Conservation (phyloP, 1,140 invertebrate species). For the Drosophila micromelanica region DNA sequence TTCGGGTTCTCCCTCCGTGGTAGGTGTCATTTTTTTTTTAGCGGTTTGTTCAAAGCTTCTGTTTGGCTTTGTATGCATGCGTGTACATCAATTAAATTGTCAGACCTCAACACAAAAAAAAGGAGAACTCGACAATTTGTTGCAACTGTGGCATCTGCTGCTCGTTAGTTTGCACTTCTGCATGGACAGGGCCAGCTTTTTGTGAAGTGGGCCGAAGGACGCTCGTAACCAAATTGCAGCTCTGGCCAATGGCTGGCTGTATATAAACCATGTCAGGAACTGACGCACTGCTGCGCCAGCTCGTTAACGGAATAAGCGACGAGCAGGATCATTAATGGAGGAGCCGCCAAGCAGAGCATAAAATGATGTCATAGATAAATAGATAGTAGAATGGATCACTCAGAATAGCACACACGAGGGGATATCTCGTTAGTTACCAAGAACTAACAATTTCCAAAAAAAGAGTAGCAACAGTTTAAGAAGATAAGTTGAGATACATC, state of each 20-base stretch:
- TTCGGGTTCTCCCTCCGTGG: constrained; percentile 16
- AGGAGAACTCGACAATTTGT: constrained; percentile 22
- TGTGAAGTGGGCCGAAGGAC: constrained; percentile 36
- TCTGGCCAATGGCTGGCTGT: constrained; percentile 27
- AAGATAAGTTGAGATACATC: no score
- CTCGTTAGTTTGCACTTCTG: constrained; percentile 45
- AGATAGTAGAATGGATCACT: no score
- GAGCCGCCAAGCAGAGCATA: background rate
- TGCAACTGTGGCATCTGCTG: constrained; percentile 31
- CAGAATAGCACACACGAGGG: no score
- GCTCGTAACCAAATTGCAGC: constrained; percentile 30
- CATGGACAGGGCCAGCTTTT: background rate
- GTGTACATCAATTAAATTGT: constrained; percentile 82
- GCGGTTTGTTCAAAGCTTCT: constrained; percentile 73
- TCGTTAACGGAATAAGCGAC: constrained; percentile 35
- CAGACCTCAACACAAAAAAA: constrained; percentile 54
- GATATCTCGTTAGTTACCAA: no score
- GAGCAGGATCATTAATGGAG: constrained; percentile 35
- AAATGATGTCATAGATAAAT: no score
- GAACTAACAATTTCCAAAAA: no score
- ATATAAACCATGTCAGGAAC: constrained; percentile 46
- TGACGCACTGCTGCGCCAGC: constrained; percentile 17
- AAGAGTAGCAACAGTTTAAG: no score
- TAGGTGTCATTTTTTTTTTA: constrained; percentile 76
- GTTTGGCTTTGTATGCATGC: constrained; percentile 57